phyloP scores from a whole-genome alignment of 2,888 invertebrate genomes.

The Myathropa florea region DNA sequence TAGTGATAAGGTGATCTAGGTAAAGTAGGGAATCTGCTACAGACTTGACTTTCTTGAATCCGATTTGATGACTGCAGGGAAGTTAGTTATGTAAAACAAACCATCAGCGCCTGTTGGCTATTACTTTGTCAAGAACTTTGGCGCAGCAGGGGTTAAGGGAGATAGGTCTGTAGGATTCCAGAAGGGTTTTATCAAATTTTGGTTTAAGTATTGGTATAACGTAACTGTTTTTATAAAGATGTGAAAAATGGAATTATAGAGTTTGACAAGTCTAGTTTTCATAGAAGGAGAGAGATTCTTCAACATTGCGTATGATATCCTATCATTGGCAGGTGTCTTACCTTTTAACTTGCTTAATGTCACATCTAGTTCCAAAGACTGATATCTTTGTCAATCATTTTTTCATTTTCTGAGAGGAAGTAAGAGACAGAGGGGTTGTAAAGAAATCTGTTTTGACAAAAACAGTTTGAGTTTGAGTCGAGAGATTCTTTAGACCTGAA shows the following conservation, averaged over 20 bases:
- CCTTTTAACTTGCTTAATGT: constrained; percentile 13
- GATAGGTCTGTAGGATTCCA: constrained; percentile 15
- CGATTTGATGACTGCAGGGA: constrained; percentile 2
- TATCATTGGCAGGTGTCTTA: constrained; percentile 5
- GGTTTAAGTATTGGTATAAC: constrained; percentile 21
- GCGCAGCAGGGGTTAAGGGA: constrained; percentile 7
- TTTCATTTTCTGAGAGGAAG: not conserved
- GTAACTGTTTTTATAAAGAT: constrained; percentile 35
- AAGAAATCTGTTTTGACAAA: not conserved
- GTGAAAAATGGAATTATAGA: constrained; percentile 16
- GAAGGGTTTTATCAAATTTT: constrained; percentile 14
- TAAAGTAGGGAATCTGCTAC: not conserved
- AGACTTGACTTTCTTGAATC: not conserved
- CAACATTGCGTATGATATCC: constrained; percentile 36
- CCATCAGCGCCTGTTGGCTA: constrained; percentile 46
- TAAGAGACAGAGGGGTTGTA: not conserved
- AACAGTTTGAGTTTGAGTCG: not conserved
- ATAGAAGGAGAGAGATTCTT: constrained; percentile 9
- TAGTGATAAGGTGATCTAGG: not conserved
- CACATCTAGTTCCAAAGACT: not conserved
- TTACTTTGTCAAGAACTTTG: constrained; percentile 42
- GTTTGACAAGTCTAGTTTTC: constrained; percentile 15
- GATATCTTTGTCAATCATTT: not conserved
- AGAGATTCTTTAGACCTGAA: constrained; percentile 1
- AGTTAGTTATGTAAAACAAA: constrained; percentile 8